These are phyloP conservation scores for Sebastolobus alascanus DNA, from an alignment of 2,797 vertebrate species.

Conservation along the genomic window DNA sequence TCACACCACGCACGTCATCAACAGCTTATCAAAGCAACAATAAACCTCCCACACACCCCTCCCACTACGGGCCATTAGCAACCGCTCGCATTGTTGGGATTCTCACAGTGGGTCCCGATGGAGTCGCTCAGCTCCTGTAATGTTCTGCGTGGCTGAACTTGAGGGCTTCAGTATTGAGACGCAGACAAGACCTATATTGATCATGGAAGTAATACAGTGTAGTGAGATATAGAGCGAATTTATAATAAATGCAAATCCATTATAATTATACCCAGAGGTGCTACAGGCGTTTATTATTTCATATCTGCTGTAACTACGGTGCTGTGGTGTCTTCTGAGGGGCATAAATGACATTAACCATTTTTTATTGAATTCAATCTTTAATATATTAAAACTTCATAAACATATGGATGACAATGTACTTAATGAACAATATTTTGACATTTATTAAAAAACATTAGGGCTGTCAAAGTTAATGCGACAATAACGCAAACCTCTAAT, in stretches of 20 bases:
- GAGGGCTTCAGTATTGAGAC: not conserved
- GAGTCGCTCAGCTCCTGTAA: conserved; percentile 25
- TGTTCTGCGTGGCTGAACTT: conserved; percentile 22
- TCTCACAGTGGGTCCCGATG: conserved; percentile 45
- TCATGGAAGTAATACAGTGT: not conserved
- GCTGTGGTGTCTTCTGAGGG: not conserved
- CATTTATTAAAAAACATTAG: not conserved
- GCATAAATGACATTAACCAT: too few species aligned
- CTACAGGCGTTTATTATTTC: conserved; percentile 4
- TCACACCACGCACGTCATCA: conserved; percentile 61
- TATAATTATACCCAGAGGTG: not conserved
- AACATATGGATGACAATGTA: not conserved
- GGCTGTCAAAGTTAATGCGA: too few species aligned
- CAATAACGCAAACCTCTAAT: too few species aligned
- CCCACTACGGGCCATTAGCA: conserved; percentile 60
- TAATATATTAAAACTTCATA: not conserved
- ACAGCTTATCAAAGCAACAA: conserved; percentile 81
- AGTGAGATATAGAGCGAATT: not conserved
- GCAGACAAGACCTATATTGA: conserved; percentile 12
- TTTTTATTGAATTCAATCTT: not conserved
- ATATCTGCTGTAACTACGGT: not conserved
- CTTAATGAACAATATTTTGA: not conserved
- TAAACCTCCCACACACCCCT: conserved; percentile 68
- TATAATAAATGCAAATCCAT: conserved; percentile 31
- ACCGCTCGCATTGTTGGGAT: conserved; percentile 61